Percentiles rank a stretch among this genome's conserved stretches.
Evolutionary conservation across 2,797 vertebrate species (phyloP).

Genomic region (Sebastes minor): DNA sequence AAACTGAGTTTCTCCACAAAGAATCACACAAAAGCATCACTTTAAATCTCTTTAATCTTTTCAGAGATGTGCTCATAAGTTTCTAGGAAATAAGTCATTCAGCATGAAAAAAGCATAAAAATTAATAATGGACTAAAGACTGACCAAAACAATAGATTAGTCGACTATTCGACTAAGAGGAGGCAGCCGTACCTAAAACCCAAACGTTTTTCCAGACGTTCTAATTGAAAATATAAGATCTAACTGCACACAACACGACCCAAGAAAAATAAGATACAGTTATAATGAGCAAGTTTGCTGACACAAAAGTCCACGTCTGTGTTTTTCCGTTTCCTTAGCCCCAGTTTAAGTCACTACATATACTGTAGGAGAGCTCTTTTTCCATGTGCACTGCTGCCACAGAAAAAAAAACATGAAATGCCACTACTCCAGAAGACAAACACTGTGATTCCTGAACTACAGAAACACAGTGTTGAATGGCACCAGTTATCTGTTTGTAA

Average conservation of each 20-base stretch:
- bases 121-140: no score
- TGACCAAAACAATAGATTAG: no score
- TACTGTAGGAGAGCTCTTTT: conserved; percentile 6
- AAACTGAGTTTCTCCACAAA: no score
- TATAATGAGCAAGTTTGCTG: conserved; percentile 14
- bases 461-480: not conserved
- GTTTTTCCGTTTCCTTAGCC: conserved; percentile 16
- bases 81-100: no score
- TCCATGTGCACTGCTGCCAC: conserved; percentile 20
- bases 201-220: not conserved
- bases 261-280: conserved; percentile 9
- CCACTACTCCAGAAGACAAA: not conserved
- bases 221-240: not conserved
- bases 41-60: no score
- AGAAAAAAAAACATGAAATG: not conserved
- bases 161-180: not conserved
- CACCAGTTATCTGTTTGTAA: not conserved
- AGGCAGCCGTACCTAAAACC: not conserved
- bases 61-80: no score
- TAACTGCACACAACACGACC: not conserved
- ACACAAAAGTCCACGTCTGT: conserved; percentile 2
- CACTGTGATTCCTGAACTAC: not conserved
- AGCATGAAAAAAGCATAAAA: no score
- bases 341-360: conserved; percentile 11
- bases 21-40: no score